A percentile compares a stretch with the other conserved stretches of the same genome.
Evolutionary conservation across 2,797 vertebrate species (phyloP).

Genomic region (Gobionotothen gibberifrons): DNA sequence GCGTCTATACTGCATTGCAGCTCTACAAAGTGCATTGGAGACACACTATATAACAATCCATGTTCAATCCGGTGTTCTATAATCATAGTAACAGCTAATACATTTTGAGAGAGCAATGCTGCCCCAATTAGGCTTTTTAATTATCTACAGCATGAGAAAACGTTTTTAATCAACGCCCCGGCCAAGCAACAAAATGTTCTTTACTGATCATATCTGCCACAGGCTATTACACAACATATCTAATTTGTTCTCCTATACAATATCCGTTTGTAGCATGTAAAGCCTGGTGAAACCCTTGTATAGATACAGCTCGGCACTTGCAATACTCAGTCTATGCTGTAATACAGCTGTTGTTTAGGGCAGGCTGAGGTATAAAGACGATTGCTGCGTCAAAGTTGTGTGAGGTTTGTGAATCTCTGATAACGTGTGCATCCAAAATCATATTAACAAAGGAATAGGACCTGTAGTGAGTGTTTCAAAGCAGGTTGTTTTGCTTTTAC

Average conservation of each 20-base stretch:
- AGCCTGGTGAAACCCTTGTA: neutral
- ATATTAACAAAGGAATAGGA: no score
- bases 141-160: neutral
- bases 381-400: neutral
- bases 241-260: neutral
- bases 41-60: slow-evolving; percentile 28
- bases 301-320: neutral
- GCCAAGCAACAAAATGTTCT: neutral
- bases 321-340: neutral
- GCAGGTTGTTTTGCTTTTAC: neutral
- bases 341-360: no score
- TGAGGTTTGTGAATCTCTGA: neutral
- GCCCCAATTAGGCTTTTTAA: neutral
- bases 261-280: neutral
- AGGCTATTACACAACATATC: neutral
- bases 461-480: slow-evolving; percentile 1
- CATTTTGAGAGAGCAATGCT: slow-evolving; percentile 3
- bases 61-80: neutral
- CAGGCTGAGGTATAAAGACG: neutral
- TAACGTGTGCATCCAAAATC: no score
- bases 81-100: neutral
- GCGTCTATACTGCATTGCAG: slow-evolving; percentile 74
- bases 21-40: slow-evolving; percentile 42
- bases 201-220: neutral
- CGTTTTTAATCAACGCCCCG: neutral